phyloP scores from a whole-genome alignment of 2,888 invertebrate genomes.

The Lithophane leautieri region DNA sequence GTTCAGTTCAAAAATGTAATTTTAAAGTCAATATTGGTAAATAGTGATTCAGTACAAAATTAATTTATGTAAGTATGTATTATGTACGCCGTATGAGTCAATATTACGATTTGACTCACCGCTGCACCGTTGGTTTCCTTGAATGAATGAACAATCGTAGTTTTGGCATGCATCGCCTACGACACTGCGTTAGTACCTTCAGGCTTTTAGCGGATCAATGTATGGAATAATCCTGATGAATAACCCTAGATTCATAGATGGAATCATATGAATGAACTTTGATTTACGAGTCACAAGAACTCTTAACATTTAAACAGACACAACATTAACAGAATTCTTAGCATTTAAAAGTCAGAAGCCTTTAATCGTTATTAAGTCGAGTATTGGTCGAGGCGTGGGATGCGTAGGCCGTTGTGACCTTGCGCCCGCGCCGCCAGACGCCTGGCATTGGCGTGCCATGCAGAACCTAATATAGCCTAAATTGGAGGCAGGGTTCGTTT shows the following conservation, averaged over 20 bases:
- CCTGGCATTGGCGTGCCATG: constrained; percentile 77
- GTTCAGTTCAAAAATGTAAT: not conserved
- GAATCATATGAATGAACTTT: not conserved
- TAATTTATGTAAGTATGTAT: constrained; percentile 48
- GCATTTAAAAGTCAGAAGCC: constrained; percentile 44
- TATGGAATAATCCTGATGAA: not conserved
- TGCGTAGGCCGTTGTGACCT: constrained; percentile 83
- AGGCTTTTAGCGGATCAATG: constrained; percentile 10
- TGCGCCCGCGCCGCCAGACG: constrained; percentile 70
- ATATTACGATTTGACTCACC: constrained; percentile 77
- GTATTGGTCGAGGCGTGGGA: constrained; percentile 67
- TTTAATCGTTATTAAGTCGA: constrained; percentile 35
- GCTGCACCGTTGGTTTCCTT: constrained; percentile 77
- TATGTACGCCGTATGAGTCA: constrained; percentile 74
- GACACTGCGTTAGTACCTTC: constrained; percentile 32
- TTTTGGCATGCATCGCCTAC: constrained; percentile 59
- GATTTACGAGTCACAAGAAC: not conserved
- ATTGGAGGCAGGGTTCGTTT: constrained; percentile 67
- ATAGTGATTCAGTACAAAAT: constrained; percentile 54
- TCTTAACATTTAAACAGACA: no score
- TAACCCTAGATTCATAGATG: not conserved
- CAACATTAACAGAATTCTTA: no score
- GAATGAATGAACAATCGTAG: constrained; percentile 71
- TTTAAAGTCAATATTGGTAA: constrained; percentile 9
- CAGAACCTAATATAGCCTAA: constrained; percentile 78